Base-by-base conservation (phyloP, 2,888 invertebrate genomes). In the Dasypolia templi region DNA sequence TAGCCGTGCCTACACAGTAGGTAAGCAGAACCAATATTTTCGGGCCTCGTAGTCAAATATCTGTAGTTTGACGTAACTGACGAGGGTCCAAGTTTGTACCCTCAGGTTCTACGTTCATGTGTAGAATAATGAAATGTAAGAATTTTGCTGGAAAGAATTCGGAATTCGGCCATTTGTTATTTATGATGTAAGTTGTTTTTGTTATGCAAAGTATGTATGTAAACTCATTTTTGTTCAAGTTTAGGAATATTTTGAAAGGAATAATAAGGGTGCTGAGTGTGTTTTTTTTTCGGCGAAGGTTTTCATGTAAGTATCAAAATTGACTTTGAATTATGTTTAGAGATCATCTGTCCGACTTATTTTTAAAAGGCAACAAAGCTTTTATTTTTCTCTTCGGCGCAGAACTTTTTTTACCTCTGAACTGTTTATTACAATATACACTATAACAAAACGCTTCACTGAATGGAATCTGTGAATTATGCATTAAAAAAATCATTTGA, bases 31-130 rank as follows among this genome's bases (percentile, higher is more conserved):
- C 61, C 72, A 71, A 82, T 79, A 79, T 79, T 46, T 77, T 71
- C 70, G 12, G 19, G 26, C 35, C n/a, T 46, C 19, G 22, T n/a
- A 82, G 65, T 71, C 78, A 73, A 80, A 79, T 83, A 77, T 80
- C 67, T 79, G 46, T 67, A 73, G 83, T 73, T 79, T 65, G 80
- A 80, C 83, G 79, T 78, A 11, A 26, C 63, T 80, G 80, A 80
- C 79, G 79, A 80, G 83, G 80, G 80, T 80, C 4, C 7, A 69
- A 56, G n/a, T 26, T 55, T 32, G 11, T 32, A 58, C 61, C 64
- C 79, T 49, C 22, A 46, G 56, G 56, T 69, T 59, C 26, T 22
- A 61, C 14, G 39, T 32, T 44, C 65, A 66, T 79, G 56, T 55
- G 32, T 58, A 19, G 65, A 79, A 80, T 70, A 80, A 83, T 80